Base-by-base conservation (phyloP, 2,797 vertebrate genomes). In the Miichthys miiuy region DNA sequence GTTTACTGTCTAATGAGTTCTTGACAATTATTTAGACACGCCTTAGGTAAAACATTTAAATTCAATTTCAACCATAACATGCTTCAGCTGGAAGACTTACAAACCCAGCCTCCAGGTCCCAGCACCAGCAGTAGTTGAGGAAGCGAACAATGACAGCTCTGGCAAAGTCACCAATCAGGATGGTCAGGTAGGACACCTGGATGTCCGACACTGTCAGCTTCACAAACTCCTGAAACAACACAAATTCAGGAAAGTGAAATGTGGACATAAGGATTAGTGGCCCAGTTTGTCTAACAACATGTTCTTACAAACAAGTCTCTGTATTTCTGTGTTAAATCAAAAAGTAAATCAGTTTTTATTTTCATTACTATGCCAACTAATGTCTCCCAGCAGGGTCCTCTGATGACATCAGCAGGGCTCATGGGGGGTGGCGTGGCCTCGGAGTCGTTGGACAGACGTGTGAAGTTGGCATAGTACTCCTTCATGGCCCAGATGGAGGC, bases 61-160 rank as follows among this genome's bases (percentile, higher is more conserved):
- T 27, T 2, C 25, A 21, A 34, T 5, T 9, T 42, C 16, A 30
- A 34, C 4, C 38, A 30, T 16, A 67, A 20, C 23, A 41, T 50
- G 17, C 30, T 58, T 16, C 30, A 23, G 16, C 23, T 20, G 38
- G 34, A 11, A 25, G n/a, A 92, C 97, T 95, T 94, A 99, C 98
- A 94, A 98, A 99, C 81, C 97, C 98, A 68, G 98, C 97, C 85
- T 99, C 98, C 79, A 99, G 95, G 92, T 99, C 98, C 98, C 98
- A 99, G 92, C 98, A 99, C 98, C 98, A 99, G 90, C 98, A 99
- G 92, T 99, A 97, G 91, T 99, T 99, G 81, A 99, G 94, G 90
- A 99, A 99, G 76, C 98, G 96, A 55, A 99, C 98, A 51, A 99
- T 98, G 72, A 99, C 93, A 0, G 98, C 98, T 75, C 98, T 92